These are phyloP conservation scores for Bombus sylvicola DNA, from an alignment of 1,140 invertebrate species.

Conservation along the genomic window DNA sequence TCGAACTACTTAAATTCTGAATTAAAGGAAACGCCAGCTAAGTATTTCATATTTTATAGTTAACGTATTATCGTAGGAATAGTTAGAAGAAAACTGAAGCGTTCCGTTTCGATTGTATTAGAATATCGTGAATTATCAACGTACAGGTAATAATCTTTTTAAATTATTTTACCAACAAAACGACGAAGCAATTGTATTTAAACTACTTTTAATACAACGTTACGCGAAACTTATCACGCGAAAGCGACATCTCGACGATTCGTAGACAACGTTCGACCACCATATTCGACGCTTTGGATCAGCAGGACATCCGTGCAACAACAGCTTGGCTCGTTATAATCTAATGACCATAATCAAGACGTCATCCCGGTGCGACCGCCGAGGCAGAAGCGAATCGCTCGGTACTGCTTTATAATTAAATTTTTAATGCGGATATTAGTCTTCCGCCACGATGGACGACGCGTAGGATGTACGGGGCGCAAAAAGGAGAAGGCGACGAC, in stretches of 20 bases:
- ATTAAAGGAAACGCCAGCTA: no score
- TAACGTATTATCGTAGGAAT: no score
- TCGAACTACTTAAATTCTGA: no score
- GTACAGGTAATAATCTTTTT: no score
- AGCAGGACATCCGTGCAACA: neutral
- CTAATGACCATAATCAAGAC: constrained; percentile 16
- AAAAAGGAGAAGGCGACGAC: constrained; percentile 12
- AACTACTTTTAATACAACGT: no score
- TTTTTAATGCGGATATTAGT: constrained; percentile 55
- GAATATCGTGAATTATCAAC: no score
- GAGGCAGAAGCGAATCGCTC: constrained; percentile 20
- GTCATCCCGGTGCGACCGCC: neutral
- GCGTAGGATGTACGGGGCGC: neutral
- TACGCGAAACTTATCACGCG: neutral
- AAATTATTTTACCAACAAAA: no score
- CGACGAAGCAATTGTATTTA: no score
- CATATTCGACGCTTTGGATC: neutral
- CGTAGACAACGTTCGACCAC: no score
- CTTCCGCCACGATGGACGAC: constrained; percentile 14
- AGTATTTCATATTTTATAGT: no score
- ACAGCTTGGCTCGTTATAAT: neutral
- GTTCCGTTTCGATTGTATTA: no score
- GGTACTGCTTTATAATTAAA: constrained; percentile 47
- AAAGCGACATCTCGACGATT: neutral
- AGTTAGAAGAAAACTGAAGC: no score